These are phyloP conservation scores for Hyalella azteca DNA, from an alignment of 2,888 invertebrate species.

Conservation along the genomic window DNA sequence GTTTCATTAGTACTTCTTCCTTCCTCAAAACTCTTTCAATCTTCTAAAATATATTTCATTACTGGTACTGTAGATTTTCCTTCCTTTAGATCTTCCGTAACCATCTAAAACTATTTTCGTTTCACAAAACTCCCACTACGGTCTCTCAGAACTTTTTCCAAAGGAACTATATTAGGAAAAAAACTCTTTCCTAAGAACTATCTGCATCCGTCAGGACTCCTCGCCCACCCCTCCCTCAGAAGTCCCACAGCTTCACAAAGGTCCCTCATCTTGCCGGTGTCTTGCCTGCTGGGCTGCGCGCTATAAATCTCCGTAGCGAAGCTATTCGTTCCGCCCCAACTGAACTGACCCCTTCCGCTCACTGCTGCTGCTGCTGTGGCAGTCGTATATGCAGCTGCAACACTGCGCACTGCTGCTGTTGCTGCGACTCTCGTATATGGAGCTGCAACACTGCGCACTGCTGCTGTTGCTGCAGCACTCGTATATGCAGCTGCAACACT, in stretches of 20 bases:
- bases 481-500: not conserved
- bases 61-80: too few relatives aligned
- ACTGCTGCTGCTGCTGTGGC: not conserved
- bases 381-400: not conserved
- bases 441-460: not conserved
- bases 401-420: not conserved
- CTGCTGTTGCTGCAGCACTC: not conserved
- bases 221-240: not conserved
- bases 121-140: too few relatives aligned
- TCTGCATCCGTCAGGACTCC: too few relatives aligned
- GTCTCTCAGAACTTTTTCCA: too few relatives aligned
- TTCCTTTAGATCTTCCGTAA: too few relatives aligned
- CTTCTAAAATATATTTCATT: too few relatives aligned
- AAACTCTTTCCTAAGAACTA: too few relatives aligned
- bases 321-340: not conserved
- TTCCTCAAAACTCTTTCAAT: too few relatives aligned
- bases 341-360: not conserved
- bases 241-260: not conserved
- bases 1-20: too few relatives aligned
- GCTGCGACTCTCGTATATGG: not conserved
- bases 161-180: too few relatives aligned
- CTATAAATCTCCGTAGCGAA: conserved; percentile 5
- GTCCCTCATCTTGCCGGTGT: conserved; percentile 15
- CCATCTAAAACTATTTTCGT: too few relatives aligned
- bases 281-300: not conserved